Conservation (phyloP, 2,888 invertebrate genomes). For the Lydus trimaculatus region DNA sequence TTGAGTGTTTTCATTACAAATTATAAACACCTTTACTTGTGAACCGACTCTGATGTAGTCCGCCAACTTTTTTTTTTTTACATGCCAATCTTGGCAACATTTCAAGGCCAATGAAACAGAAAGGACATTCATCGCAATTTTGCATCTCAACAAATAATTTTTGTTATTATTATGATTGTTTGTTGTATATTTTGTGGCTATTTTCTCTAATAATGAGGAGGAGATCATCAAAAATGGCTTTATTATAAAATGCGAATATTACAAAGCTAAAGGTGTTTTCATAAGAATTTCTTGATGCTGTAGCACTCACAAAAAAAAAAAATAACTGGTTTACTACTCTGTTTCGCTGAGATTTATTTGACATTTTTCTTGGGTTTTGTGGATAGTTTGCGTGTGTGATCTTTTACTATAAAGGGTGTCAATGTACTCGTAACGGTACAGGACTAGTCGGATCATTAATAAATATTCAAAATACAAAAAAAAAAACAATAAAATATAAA, state of each 20-base stretch:
- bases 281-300: neutral
- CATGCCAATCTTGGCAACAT: slow-evolving; percentile 34
- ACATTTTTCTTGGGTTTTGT: slow-evolving; percentile 6
- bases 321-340: slow-evolving; percentile 13
- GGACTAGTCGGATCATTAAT: neutral
- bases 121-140: slow-evolving; percentile 29
- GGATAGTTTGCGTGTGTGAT: slow-evolving; percentile 8
- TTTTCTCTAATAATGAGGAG: neutral
- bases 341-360: slow-evolving; percentile 7
- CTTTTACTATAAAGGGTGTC: slow-evolving; percentile 10
- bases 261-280: neutral
- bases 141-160: neutral
- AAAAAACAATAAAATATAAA: too few species aligned
- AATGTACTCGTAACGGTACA: slow-evolving; percentile 11
- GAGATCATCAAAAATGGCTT: slow-evolving; percentile 5
- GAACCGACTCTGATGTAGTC: slow-evolving; percentile 23
- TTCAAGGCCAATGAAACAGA: slow-evolving; percentile 41
- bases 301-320: neutral
- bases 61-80: slow-evolving; percentile 34
- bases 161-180: neutral
- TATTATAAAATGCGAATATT: neutral
- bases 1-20: neutral
- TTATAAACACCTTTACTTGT: neutral
- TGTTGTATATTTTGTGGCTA: neutral
- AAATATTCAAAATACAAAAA: slow-evolving; percentile 10